phyloP scores from a whole-genome alignment of 2,797 vertebrate genomes.

The Cuniculus paca region DNA sequence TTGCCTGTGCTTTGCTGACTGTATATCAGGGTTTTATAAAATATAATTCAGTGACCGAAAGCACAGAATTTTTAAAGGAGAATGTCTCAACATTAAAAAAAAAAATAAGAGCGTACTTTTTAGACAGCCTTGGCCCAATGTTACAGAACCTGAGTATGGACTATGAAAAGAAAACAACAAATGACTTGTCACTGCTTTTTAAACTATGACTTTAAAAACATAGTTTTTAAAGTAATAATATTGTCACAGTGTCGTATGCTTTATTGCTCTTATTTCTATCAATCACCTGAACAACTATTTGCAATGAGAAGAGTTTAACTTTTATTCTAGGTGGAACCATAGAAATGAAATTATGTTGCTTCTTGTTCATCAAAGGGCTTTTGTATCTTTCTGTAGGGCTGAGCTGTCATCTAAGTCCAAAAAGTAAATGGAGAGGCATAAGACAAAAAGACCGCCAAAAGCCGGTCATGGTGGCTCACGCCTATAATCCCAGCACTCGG shows the following conservation, averaged over 20 bases:
- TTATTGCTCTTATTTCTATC: background rate
- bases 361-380: slow-evolving; percentile 21
- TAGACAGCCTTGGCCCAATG: background rate
- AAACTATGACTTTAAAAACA: background rate
- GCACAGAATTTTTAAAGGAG: slow-evolving; percentile 19
- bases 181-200: slow-evolving; percentile 36
- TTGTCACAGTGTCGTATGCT: background rate
- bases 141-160: background rate
- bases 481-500: no score
- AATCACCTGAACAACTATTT: background rate
- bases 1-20: background rate
- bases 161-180: background rate
- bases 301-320: background rate
- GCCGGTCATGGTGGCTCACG: no score
- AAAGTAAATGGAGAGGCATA: background rate
- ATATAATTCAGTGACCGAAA: background rate
- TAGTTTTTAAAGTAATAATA: background rate
- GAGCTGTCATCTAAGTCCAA: background rate
- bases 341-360: background rate
- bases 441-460: background rate
- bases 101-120: background rate
- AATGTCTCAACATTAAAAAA: background rate
- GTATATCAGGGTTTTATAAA: background rate
- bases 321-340: background rate
- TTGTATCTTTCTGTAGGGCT: background rate